Evolutionary conservation across 2,113 vertebrate genomes (phyloP).

Genomic region (Nesoenas mayeri): DNA sequence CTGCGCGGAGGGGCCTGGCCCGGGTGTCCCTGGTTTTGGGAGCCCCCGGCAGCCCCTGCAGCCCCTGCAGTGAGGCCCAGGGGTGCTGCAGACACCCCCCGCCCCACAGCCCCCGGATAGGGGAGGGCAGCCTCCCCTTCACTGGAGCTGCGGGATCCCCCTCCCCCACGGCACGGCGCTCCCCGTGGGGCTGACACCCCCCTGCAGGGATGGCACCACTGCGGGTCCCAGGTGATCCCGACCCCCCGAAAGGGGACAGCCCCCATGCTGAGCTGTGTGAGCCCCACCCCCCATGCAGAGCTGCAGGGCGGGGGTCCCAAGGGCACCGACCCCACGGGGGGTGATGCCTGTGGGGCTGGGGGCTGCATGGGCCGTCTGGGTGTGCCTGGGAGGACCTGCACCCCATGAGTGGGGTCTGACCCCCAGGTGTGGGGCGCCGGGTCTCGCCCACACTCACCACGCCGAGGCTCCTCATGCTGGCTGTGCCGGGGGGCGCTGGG

Average conservation of each 20-base stretch:
- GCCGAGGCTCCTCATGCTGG: neutral
- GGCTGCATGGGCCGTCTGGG: neutral
- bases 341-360: neutral
- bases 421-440: neutral
- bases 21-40: neutral
- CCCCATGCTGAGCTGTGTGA: neutral
- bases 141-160: neutral
- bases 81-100: neutral
- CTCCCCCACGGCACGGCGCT: neutral
- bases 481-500: neutral
- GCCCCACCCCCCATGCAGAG: neutral
- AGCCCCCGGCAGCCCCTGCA: neutral
- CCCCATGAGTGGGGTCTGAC: neutral
- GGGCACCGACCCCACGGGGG: neutral
- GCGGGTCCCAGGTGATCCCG: neutral
- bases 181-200: neutral
- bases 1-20: neutral
- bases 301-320: neutral
- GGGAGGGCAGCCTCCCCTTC: no score
- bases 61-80: neutral
- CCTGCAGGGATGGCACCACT: neutral
- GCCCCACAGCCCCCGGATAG: no score
- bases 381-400: no score
- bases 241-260: neutral
- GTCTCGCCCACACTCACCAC: neutral